These are phyloP conservation scores for Cheilosia variabilis DNA, from an alignment of 2,888 invertebrate species.

Conservation along the genomic window DNA sequence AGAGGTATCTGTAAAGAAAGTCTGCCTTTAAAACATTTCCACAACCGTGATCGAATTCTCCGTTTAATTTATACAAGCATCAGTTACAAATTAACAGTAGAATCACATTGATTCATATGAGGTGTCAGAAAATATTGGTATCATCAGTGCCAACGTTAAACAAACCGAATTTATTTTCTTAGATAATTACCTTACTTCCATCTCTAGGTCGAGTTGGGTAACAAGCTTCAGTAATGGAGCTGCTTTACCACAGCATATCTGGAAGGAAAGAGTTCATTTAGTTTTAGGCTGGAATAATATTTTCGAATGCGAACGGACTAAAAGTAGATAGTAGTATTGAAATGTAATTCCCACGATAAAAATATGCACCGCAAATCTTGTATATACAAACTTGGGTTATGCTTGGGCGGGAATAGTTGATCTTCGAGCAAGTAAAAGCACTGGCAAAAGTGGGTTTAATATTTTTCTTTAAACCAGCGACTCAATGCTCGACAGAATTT, in stretches of 20 bases:
- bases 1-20: slow-evolving; percentile 1
- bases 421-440: slow-evolving; percentile 82
- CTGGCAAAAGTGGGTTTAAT: slow-evolving; percentile 79
- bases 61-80: not conserved
- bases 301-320: not conserved
- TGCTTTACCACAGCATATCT: not conserved
- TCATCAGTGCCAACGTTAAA: slow-evolving; percentile 78
- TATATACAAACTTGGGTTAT: slow-evolving; percentile 80
- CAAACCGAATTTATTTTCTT: not conserved
- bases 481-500: slow-evolving; percentile 78
- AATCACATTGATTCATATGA: slow-evolving; percentile 82
- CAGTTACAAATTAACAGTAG: slow-evolving; percentile 62
- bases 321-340: not conserved
- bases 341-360: slow-evolving; percentile 77
- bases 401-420: slow-evolving; percentile 80
- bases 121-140: slow-evolving; percentile 81
- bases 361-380: slow-evolving; percentile 82
- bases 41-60: not conserved
- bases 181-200: slow-evolving; percentile 32
- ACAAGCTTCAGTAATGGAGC: not conserved
- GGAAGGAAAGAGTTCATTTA: not conserved
- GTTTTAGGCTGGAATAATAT: not conserved
- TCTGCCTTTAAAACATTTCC: not conserved
- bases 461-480: slow-evolving; percentile 81
- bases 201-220: not conserved